Evolutionary conservation across 2,888 invertebrate species (phyloP).

Genomic region (Eupsilia transversa): DNA sequence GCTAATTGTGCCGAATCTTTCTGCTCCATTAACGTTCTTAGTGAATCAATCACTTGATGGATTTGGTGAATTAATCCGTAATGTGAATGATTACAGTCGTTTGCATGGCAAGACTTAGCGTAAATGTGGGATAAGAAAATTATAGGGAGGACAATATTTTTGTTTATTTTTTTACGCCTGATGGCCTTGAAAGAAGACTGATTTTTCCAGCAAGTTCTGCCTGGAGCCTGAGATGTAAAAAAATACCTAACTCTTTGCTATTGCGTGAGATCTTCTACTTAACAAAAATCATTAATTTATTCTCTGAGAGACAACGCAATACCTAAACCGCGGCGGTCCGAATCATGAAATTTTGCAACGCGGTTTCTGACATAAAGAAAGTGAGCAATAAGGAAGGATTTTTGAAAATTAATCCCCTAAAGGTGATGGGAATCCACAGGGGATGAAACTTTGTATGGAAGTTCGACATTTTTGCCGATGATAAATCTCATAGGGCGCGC

Average conservation of each 20-base stretch:
- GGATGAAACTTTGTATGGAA: background rate
- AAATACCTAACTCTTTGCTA: background rate
- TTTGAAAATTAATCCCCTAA: background rate
- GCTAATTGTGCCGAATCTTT: constrained; percentile 57
- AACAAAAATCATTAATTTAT: too few species aligned
- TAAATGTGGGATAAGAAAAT: constrained; percentile 24
- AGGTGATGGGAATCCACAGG: too few species aligned
- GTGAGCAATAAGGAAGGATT: too few species aligned
- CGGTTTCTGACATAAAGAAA: background rate
- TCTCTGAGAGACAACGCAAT: background rate
- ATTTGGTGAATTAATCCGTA: constrained; percentile 58
- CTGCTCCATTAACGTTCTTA: constrained; percentile 60
- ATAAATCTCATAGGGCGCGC: too few species aligned
- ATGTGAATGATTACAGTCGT: constrained; percentile 57
- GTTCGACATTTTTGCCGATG: background rate
- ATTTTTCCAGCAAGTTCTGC: background rate
- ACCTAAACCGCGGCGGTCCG: background rate
- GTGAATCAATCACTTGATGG: constrained; percentile 67
- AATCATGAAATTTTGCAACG: background rate
- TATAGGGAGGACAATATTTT: background rate
- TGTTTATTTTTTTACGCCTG: background rate
- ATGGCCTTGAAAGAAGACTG: background rate
- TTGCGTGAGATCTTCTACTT: background rate
- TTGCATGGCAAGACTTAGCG: constrained; percentile 62
- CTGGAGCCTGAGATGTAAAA: background rate